Evolutionary conservation across 2,113 vertebrate species (phyloP).

Genomic region (Hyperopisus bebe): DNA sequence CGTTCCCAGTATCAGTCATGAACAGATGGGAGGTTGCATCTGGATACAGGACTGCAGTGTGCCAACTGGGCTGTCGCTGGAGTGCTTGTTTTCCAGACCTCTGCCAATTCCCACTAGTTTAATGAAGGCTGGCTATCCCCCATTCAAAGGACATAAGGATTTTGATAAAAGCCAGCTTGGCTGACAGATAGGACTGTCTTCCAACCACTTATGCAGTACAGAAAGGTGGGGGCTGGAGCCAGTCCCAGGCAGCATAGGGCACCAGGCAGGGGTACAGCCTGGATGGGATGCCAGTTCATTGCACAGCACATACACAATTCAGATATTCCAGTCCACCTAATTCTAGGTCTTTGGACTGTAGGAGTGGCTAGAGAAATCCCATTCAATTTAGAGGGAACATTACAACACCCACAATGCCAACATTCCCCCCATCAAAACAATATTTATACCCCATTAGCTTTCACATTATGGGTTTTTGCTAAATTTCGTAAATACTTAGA

Average conservation of each 20-base stretch:
- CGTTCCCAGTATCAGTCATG: not conserved
- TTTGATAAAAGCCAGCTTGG: not conserved
- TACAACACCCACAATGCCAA: not conserved
- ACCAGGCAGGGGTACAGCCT: not conserved
- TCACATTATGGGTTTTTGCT: not conserved
- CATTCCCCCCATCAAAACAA: not conserved
- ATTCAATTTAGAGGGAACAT: not conserved
- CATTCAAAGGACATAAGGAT: not conserved
- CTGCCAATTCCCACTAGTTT: slow-evolving; percentile 1
- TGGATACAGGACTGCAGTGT: not conserved
- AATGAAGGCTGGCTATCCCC: not conserved
- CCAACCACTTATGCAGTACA: not conserved
- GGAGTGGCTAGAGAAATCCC: not conserved
- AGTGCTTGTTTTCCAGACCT: not conserved
- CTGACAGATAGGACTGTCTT: not conserved
- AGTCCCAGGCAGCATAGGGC: not conserved
- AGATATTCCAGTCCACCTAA: not conserved
- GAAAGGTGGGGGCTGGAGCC: not conserved
- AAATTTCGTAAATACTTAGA: not conserved
- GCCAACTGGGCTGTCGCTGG: not conserved
- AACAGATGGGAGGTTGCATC: not conserved
- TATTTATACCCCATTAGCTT: not conserved
- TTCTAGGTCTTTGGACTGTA: not conserved
- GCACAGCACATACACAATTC: not conserved
- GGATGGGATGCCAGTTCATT: not conserved